A percentile compares a stretch with the other conserved stretches of the same genome.
These are phyloP conservation scores for Micromesistius poutassou DNA, from an alignment of 2,797 vertebrate species.

Conservation along the genomic window DNA sequence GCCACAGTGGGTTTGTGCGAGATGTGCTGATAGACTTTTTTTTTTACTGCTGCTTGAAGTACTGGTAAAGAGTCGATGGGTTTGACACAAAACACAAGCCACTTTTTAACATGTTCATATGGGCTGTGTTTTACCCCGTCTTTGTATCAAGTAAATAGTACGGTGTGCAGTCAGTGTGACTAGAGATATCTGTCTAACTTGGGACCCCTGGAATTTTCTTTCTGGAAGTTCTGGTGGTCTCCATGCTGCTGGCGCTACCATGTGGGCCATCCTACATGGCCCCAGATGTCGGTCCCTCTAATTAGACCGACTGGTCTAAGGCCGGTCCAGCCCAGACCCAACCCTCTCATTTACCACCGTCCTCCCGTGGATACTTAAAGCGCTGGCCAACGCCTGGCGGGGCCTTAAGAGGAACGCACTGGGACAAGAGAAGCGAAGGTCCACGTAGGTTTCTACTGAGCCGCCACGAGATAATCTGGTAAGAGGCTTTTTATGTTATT, in stretches of 20 bases:
- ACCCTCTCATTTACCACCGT: constrained; percentile 60
- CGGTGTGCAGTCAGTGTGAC: neutral
- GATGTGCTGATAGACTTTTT: neutral
- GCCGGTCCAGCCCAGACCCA: constrained; percentile 57
- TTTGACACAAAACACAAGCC: constrained; percentile 19
- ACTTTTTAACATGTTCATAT: neutral
- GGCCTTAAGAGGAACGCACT: constrained; percentile 37
- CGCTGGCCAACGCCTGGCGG: constrained; percentile 45
- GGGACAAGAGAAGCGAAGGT: constrained; percentile 3
- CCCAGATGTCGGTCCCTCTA: constrained; percentile 58
- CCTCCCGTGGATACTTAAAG: constrained; percentile 69
- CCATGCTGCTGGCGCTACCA: constrained; percentile 41
- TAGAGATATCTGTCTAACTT: neutral
- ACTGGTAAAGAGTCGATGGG: neutral
- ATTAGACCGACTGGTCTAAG: constrained; percentile 62
- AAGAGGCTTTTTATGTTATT: neutral
- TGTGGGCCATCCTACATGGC: constrained; percentile 54
- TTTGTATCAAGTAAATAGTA: neutral
- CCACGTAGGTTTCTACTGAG: neutral
- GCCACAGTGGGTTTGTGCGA: neutral
- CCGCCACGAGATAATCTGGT: neutral
- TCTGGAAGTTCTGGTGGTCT: constrained; percentile 45
- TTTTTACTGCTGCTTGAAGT: neutral
- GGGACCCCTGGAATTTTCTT: neutral
- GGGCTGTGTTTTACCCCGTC: constrained; percentile 10